Percentiles rank a stretch among this genome's conserved stretches.
phyloP scores from a whole-genome alignment of 2,797 vertebrate genomes.

The Macrochelys suwanniensis region DNA sequence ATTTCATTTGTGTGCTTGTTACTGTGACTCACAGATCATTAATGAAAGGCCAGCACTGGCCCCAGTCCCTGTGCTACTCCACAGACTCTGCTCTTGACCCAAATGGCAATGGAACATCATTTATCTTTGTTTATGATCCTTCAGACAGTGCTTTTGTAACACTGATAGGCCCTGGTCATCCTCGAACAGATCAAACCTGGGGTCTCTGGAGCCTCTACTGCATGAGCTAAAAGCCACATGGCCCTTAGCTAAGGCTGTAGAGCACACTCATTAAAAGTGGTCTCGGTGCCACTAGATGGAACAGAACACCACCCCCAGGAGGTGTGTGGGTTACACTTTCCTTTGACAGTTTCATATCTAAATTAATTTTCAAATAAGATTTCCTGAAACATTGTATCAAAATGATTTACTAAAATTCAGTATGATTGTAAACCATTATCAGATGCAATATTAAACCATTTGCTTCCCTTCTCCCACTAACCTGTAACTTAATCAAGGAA shows the following conservation, averaged over 20 bases:
- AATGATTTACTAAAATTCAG: conserved; percentile 11
- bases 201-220: too few relatives aligned
- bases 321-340: too few relatives aligned
- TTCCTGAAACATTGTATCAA: not conserved
- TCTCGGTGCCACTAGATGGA: too few relatives aligned
- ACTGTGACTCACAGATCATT: not conserved
- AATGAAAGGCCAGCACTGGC: conserved; percentile 37
- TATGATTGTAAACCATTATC: not conserved
- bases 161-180: too few relatives aligned
- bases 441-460: not conserved
- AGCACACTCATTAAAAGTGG: too few relatives aligned
- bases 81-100: not conserved
- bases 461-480: conserved; percentile 7
- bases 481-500: not conserved
- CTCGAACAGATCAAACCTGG: too few relatives aligned
- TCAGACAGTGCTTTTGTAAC: not conserved
- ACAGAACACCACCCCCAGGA: too few relatives aligned
- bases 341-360: not conserved
- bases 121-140: conserved; percentile 23
- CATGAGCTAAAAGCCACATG: too few relatives aligned
- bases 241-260: too few relatives aligned
- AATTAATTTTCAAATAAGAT: not conserved
- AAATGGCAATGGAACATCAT: not conserved
- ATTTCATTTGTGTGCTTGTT: not conserved
- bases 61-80: conserved; percentile 10